Evolutionary conservation across 2,113 vertebrate species (phyloP).

Genomic region (Phylloscopus whistleri): DNA sequence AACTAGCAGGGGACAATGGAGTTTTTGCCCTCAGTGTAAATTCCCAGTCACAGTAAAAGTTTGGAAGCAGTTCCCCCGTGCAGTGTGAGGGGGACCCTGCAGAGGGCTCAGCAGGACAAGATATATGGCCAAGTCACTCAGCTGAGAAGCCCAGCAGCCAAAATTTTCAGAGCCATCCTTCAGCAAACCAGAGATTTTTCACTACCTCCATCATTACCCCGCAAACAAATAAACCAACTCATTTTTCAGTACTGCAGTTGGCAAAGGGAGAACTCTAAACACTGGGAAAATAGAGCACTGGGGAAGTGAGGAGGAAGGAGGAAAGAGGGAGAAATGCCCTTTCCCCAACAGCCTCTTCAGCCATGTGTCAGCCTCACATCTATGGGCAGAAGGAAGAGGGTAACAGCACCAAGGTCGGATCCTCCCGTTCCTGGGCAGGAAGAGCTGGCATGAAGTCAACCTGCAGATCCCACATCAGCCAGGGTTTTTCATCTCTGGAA

Average conservation of each 20-base stretch:
- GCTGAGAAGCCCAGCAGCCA: background rate
- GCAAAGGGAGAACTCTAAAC: background rate
- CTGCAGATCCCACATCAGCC: background rate
- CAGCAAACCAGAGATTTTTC: background rate
- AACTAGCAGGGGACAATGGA: background rate
- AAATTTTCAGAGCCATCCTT: background rate
- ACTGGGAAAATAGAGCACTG: background rate
- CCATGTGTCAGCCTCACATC: fast-evolving
- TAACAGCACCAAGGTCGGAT: background rate
- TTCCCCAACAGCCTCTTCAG: background rate
- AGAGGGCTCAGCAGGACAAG: conserved; percentile 38
- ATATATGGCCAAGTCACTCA: background rate
- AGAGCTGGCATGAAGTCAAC: background rate
- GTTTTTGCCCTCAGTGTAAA: background rate
- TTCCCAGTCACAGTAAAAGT: fast-evolving
- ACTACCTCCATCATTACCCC: background rate
- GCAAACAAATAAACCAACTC: background rate
- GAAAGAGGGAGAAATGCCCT: background rate
- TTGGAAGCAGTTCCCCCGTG: background rate
- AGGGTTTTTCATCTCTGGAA: background rate
- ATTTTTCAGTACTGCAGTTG: background rate
- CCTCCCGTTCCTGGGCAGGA: background rate
- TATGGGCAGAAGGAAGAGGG: background rate
- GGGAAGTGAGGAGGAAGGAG: background rate
- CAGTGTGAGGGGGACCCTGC: conserved; percentile 13